phyloP scores from a whole-genome alignment of 1,140 invertebrate genomes.

The Orchestia grillus region DNA sequence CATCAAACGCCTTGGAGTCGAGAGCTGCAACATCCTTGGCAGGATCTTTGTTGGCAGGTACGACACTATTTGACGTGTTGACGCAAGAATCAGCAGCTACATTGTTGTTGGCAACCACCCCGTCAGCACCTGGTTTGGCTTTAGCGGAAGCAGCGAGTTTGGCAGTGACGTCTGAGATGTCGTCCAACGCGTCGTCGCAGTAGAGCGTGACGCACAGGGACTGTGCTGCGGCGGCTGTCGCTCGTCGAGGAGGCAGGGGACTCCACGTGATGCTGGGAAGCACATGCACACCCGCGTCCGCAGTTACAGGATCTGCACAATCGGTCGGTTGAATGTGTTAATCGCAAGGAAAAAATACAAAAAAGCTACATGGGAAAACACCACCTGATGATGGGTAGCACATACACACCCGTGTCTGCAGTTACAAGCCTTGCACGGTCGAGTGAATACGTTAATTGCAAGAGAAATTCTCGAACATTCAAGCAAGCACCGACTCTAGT shows the following conservation, averaged over 20 bases:
- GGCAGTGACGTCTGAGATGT: slow-evolving; percentile 49
- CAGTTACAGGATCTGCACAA: background rate
- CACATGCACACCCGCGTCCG: slow-evolving; percentile 15
- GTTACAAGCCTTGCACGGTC: background rate
- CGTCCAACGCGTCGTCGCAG: slow-evolving; percentile 54
- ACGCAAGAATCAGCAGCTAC: background rate
- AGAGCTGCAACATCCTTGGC: background rate
- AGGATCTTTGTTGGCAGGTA: background rate
- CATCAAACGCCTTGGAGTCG: background rate
- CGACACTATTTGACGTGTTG: background rate
- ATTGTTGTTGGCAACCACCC: background rate
- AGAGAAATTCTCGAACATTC: too few relatives aligned
- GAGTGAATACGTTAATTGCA: background rate
- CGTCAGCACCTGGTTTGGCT: background rate
- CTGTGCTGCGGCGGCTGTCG: slow-evolving; percentile 41
- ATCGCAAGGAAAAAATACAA: background rate
- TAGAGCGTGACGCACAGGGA: slow-evolving; percentile 56
- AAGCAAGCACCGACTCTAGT: background rate
- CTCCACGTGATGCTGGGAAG: slow-evolving; percentile 57
- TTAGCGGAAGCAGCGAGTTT: background rate
- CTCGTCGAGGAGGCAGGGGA: slow-evolving; percentile 41
- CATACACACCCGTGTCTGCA: background rate
- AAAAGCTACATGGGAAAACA: too few relatives aligned
- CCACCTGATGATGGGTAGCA: slow-evolving; percentile 50
- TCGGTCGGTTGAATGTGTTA: background rate